Evolutionary conservation across 2,797 vertebrate genomes (phyloP).

Genomic region (Neomorphus geoffroyi): DNA sequence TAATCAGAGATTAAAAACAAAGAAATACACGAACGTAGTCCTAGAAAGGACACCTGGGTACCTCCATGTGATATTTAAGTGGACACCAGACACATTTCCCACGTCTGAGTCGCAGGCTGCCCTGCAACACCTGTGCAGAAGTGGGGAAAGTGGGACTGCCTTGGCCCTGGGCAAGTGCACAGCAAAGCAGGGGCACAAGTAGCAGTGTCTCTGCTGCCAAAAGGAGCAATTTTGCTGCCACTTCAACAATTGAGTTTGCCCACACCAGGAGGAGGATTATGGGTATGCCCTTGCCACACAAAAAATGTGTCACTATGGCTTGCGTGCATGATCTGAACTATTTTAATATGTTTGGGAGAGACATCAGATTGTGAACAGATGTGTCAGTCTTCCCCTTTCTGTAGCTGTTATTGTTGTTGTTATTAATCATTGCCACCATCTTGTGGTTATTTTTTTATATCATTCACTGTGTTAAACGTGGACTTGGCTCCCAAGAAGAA

Average conservation of each 20-base stretch:
- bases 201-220: neutral
- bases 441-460: neutral
- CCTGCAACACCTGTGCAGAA: neutral
- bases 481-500: neutral
- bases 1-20: neutral
- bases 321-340: neutral
- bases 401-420: neutral
- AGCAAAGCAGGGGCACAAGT: rapidly evolving
- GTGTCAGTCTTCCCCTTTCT: neutral
- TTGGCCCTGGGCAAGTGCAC: neutral
- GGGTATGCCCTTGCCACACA: neutral
- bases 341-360: neutral
- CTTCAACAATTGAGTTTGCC: neutral
- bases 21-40: neutral
- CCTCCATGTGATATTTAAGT: rapidly evolving
- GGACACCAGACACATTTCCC: neutral
- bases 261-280: neutral
- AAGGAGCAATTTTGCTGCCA: neutral
- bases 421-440: neutral
- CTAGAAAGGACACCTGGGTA: neutral
- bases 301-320: neutral
- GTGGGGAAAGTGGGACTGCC: neutral
- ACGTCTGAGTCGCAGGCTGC: rapidly evolving
- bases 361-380: too few relatives aligned
- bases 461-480: neutral